Evolutionary conservation across 2,888 invertebrate genomes (phyloP).

Genomic region (Drosophila merina): DNA sequence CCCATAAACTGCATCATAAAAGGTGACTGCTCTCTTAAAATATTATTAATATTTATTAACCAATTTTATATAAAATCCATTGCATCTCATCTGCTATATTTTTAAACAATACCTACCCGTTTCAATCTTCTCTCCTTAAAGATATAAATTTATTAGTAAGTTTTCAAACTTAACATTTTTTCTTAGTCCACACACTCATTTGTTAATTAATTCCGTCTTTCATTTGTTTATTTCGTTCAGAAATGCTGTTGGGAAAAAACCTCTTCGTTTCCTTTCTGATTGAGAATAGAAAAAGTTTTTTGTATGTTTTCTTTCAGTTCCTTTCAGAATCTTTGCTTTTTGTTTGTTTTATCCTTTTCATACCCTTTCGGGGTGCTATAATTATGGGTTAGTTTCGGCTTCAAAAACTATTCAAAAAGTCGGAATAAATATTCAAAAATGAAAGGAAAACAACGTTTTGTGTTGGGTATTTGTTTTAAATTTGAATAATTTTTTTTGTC

Average conservation of each 20-base stretch:
- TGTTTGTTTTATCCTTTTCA: constrained; percentile 59
- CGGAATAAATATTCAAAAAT: background rate
- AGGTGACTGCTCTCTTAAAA: too few species aligned
- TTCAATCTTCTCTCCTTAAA: too few species aligned
- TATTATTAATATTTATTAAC: too few species aligned
- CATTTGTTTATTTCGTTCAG: constrained; percentile 46
- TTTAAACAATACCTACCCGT: too few species aligned
- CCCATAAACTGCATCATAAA: background rate
- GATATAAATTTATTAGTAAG: too few species aligned
- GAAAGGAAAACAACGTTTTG: background rate
- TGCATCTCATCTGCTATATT: too few species aligned
- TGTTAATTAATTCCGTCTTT: constrained; percentile 17
- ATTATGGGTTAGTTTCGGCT: background rate
- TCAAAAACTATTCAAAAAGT: background rate
- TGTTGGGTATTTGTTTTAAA: background rate
- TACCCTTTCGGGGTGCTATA: constrained; percentile 22
- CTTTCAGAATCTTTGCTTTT: constrained; percentile 22
- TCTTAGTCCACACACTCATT: constrained; percentile 5
- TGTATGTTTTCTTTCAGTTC: constrained; percentile 23
- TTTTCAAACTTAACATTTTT: background rate
- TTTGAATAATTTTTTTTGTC: background rate
- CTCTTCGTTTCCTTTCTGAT: constrained; percentile 18
- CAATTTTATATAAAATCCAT: too few species aligned
- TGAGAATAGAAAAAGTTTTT: constrained; percentile 46
- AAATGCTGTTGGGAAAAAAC: constrained; percentile 18